phyloP scores from a whole-genome alignment of 2,797 vertebrate species.

The Channallabes apus region DNA sequence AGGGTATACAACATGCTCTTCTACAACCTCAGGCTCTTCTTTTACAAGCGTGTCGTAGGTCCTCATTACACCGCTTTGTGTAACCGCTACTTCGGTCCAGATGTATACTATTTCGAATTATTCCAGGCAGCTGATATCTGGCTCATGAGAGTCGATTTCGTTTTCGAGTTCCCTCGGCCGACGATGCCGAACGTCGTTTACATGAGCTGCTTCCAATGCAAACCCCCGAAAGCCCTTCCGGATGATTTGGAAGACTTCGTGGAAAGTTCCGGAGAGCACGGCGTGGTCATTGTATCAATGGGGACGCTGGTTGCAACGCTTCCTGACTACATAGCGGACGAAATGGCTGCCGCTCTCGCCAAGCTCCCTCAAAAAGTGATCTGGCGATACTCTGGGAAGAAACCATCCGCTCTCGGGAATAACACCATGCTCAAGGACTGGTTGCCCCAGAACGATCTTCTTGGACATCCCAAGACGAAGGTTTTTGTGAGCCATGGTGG shows the following conservation, averaged over 20 bases:
- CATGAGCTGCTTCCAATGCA: conserved; percentile 78
- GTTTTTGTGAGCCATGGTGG: conserved; percentile 73
- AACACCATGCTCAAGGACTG: conserved; percentile 74
- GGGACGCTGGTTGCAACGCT: conserved; percentile 68
- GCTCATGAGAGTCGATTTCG: conserved; percentile 78
- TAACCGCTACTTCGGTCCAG: conserved; percentile 59
- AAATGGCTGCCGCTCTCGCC: conserved; percentile 69
- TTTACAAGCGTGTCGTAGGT: conserved; percentile 47
- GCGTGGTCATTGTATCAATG: conserved; percentile 76
- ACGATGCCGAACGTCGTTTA: conserved; percentile 78
- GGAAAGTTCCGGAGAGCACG: conserved; percentile 71
- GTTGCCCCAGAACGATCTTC: conserved; percentile 75
- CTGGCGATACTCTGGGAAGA: conserved; percentile 70
- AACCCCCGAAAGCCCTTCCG: conserved; percentile 67
- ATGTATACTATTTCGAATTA: conserved; percentile 61
- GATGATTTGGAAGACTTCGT: conserved; percentile 70
- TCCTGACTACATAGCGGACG: conserved; percentile 63
- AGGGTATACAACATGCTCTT: conserved; percentile 57
- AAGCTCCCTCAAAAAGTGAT: conserved; percentile 75
- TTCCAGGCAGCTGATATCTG: conserved; percentile 73
- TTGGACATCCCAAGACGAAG: conserved; percentile 68
- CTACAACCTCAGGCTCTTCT: conserved; percentile 30
- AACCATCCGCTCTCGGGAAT: conserved; percentile 66
- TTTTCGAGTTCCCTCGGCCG: conserved; percentile 77
- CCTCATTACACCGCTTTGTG: conserved; percentile 53